A percentile compares a stretch with the other conserved stretches of the same genome.
These are phyloP conservation scores for Xiphias gladius DNA, from an alignment of 2,113 vertebrate genomes.

Conservation along the genomic window DNA sequence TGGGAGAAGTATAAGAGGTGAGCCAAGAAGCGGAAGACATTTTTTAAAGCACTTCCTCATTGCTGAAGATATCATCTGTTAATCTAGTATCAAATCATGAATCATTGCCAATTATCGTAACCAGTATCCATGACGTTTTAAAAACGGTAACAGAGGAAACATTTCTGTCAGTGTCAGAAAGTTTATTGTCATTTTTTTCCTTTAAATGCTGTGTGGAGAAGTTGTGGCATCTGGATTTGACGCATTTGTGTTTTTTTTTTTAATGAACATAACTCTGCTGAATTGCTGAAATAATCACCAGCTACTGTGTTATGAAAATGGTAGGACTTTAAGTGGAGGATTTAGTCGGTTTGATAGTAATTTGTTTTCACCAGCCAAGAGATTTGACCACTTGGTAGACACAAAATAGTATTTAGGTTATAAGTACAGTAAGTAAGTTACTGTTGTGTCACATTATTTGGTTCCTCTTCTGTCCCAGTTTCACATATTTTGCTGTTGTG, in stretches of 20 bases:
- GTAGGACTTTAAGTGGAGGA: constrained; percentile 1
- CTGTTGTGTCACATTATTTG: neutral
- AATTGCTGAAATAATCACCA: neutral
- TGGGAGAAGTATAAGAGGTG: constrained; percentile 99
- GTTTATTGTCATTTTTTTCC: neutral
- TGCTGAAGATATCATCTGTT: neutral
- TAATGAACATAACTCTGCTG: neutral
- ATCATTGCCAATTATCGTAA: neutral
- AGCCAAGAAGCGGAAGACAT: constrained; percentile 53
- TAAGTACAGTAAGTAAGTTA: neutral
- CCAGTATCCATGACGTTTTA: neutral
- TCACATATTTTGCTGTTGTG: neutral
- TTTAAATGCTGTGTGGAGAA: constrained; percentile 17
- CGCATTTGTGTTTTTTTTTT: constrained; percentile 13
- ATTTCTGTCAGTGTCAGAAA: constrained; percentile 7
- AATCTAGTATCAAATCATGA: neutral
- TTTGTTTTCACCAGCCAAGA: constrained; percentile 1
- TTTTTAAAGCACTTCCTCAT: neutral
- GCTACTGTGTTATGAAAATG: constrained; percentile 16
- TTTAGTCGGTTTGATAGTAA: neutral
- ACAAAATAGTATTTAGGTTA: neutral
- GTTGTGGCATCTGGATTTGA: neutral
- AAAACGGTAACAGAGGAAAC: neutral
- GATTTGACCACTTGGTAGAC: constrained; percentile 5
- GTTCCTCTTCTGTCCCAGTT: neutral